A percentile compares a stretch with the other conserved stretches of the same genome.
phyloP scores from a whole-genome alignment of 2,797 vertebrate genomes.

The Bryconaethiops microstoma region DNA sequence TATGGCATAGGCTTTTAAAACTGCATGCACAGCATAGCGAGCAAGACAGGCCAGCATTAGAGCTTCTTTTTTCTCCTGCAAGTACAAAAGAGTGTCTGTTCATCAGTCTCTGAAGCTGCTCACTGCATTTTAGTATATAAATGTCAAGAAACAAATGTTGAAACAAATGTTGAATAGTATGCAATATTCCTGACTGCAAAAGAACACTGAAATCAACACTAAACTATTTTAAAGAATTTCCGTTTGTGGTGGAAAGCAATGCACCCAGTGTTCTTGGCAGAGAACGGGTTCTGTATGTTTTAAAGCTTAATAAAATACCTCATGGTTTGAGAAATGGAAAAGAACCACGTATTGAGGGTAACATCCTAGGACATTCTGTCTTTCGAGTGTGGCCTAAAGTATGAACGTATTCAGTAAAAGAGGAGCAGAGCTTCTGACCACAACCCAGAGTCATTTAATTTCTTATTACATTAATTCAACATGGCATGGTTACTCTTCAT shows the following conservation, averaged over 20 bases:
- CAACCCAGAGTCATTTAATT: conserved; percentile 3
- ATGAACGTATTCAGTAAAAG: conserved; percentile 19
- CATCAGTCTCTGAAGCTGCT: not conserved
- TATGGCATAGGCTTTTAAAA: conserved; percentile 26
- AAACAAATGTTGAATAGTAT: not conserved
- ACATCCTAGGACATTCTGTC: conserved; percentile 53
- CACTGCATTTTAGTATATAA: not conserved
- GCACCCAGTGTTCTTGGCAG: conserved; percentile 55
- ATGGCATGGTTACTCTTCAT: conserved; percentile 3
- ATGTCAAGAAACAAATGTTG: not conserved
- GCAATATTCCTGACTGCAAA: conserved; percentile 18
- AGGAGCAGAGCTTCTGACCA: conserved; percentile 25
- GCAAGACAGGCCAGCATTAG: not conserved
- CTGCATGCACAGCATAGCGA: conserved; percentile 9
- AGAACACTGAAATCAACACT: not conserved
- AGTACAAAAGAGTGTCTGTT: not conserved
- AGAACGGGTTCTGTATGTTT: conserved; percentile 59
- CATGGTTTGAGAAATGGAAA: conserved; percentile 65
- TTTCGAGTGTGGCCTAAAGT: conserved; percentile 24
- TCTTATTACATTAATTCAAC: conserved; percentile 16
- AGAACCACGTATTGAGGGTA: conserved; percentile 48
- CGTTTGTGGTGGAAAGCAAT: conserved; percentile 56
- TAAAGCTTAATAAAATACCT: conserved; percentile 54
- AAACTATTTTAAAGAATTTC: conserved; percentile 53
- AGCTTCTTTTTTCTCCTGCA: not conserved